Evolutionary conservation across 1,140 invertebrate species (phyloP).

Genomic region (Cepaea nemoralis): DNA sequence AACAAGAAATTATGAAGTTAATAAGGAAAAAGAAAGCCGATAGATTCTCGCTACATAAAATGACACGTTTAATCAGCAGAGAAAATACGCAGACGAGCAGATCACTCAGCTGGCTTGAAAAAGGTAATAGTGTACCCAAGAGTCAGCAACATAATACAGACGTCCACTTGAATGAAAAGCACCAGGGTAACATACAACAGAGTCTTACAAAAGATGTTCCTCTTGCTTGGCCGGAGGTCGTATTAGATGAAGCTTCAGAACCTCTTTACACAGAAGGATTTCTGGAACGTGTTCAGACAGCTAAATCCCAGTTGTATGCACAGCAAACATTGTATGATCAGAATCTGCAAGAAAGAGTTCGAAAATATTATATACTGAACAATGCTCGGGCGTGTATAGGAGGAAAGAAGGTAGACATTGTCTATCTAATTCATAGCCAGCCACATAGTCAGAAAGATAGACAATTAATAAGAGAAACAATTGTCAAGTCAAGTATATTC

Average conservation of each 20-base stretch:
- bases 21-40: neutral
- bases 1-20: neutral
- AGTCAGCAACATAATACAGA: neutral
- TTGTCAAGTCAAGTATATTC: neutral
- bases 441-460: slow-evolving; percentile 16
- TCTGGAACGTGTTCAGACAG: neutral
- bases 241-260: neutral
- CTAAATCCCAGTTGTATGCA: neutral
- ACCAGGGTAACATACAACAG: neutral
- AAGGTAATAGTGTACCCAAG: neutral
- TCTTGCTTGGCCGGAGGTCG: neutral
- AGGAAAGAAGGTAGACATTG: neutral
- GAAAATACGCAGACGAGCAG: neutral
- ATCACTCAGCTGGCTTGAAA: neutral
- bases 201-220: neutral
- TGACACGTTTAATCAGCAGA: too few species aligned
- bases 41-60: neutral
- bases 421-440: slow-evolving; percentile 10
- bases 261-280: slow-evolving; percentile 20
- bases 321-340: neutral
- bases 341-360: neutral
- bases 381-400: neutral
- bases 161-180: neutral
- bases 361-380: neutral
- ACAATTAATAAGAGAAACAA: neutral